phyloP scores from a whole-genome alignment of 2,797 vertebrate species.

The Ispidina lecontei region DNA sequence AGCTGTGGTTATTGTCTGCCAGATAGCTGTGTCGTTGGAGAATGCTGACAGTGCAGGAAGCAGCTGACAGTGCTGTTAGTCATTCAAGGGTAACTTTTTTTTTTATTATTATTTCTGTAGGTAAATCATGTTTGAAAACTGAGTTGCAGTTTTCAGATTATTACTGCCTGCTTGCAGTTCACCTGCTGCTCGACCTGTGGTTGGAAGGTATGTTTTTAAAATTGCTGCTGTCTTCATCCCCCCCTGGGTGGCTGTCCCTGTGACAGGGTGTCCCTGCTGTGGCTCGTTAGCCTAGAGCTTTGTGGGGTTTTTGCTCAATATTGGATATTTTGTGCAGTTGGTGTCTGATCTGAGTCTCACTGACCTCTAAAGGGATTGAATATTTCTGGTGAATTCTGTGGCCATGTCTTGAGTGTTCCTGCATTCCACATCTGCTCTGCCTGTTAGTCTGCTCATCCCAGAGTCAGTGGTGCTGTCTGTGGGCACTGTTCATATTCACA shows the following conservation, averaged over 20 bases:
- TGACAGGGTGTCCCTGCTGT: not conserved
- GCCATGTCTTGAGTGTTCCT: not conserved
- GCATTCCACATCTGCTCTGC: not conserved
- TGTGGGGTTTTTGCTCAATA: not conserved
- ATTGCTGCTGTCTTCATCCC: not conserved
- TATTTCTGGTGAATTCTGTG: not conserved
- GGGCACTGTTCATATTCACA: not conserved
- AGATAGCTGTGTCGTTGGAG: not conserved
- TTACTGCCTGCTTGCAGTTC: slow-evolving; percentile 95
- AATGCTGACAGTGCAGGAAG: not conserved
- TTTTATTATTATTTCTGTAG: slow-evolving; percentile 65
- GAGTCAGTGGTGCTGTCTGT: not conserved
- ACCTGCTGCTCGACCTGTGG: slow-evolving; percentile 94
- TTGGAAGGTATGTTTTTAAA: slow-evolving; percentile 79
- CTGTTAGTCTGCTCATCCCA: not conserved
- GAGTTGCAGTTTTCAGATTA: slow-evolving; percentile 96
- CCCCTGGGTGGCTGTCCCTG: not conserved
- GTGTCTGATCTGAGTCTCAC: not conserved
- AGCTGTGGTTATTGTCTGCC: not conserved
- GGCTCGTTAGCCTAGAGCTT: not conserved
- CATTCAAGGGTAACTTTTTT: not conserved
- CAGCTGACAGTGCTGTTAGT: not conserved
- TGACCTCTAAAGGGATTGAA: not conserved
- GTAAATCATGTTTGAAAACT: slow-evolving; percentile 91
- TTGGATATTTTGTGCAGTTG: not conserved